A percentile compares a stretch with the other conserved stretches of the same genome.
These are phyloP conservation scores for Archips crataeganus DNA, from an alignment of 2,888 invertebrate genomes.

Conservation along the genomic window DNA sequence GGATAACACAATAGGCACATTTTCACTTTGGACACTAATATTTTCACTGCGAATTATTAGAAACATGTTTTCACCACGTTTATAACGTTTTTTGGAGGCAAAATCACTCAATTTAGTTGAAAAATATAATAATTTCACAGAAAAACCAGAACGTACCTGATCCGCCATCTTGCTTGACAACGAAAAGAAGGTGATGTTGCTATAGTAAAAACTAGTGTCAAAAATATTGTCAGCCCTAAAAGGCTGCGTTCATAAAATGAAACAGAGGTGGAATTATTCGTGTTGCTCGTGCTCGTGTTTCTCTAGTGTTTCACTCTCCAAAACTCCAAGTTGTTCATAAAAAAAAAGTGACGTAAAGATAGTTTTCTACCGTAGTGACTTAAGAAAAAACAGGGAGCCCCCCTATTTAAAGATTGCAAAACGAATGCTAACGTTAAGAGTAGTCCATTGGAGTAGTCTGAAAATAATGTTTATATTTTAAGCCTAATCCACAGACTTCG, in stretches of 20 bases:
- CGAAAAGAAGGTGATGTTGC: constrained; percentile 75
- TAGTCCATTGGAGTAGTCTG: no score
- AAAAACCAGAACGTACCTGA: constrained; percentile 88
- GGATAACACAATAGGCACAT: constrained; percentile 60
- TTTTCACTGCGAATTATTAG: constrained; percentile 15
- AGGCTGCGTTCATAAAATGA: constrained; percentile 1
- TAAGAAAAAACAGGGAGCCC: no score
- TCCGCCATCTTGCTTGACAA: constrained; percentile 91
- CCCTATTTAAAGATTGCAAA: no score
- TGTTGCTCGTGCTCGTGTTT: no score
- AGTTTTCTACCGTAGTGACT: no score
- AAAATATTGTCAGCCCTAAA: constrained; percentile 7
- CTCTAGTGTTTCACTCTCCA: no score
- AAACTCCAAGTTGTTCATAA: no score
- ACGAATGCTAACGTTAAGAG: no score
- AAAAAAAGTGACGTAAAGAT: no score
- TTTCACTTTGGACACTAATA: constrained; percentile 51
- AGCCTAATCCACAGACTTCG: no score
- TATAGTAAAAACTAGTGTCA: constrained; percentile 4
- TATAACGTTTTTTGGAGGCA: constrained; percentile 1
- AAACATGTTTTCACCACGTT: constrained; percentile 4
- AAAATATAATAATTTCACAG: constrained; percentile 53
- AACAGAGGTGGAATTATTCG: no score
- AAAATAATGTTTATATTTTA: no score
- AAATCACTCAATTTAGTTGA: constrained; percentile 26